phyloP scores from a whole-genome alignment of 92 coral and sea anemone species.

The Phenganax subtilis region DNA sequence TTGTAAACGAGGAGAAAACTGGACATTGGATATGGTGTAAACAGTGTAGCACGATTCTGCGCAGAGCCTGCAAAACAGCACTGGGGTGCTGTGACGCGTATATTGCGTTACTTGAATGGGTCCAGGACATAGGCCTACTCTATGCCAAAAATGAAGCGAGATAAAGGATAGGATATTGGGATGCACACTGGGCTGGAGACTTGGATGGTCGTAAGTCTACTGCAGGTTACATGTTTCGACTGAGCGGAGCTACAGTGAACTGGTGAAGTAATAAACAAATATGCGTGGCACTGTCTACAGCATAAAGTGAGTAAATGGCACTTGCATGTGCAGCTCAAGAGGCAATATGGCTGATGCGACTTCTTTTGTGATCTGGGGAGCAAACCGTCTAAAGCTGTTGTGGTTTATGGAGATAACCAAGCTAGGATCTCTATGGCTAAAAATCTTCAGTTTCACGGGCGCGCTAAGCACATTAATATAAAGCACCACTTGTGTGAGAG shows the following conservation, averaged over 20 bases:
- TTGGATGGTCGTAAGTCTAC: conserved; percentile 53
- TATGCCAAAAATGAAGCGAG: not conserved
- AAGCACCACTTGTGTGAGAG: conserved; percentile 50
- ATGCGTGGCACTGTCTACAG: conserved; percentile 58
- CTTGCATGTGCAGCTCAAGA: conserved; percentile 52
- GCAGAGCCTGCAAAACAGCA: conserved; percentile 16
- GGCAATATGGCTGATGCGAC: conserved; percentile 55
- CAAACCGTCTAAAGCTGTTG: conserved; percentile 3
- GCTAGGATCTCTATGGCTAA: conserved; percentile 47
- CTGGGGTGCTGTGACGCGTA: conserved; percentile 24
- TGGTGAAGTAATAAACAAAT: conserved; percentile 62
- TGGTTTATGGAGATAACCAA: conserved; percentile 50
- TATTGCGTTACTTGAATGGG: conserved; percentile 10
- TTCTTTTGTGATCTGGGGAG: conserved; percentile 34
- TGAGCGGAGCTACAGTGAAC: conserved; percentile 50
- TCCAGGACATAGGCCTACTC: not conserved
- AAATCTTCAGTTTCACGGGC: conserved; percentile 50
- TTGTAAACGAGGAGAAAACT: no score
- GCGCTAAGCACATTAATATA: conserved; percentile 53
- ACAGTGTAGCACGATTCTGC: conserved; percentile 10
- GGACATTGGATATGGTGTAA: conserved; percentile 25
- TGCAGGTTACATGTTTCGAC: conserved; percentile 50
- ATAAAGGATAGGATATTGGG: conserved; percentile 50
- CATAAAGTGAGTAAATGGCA: conserved; percentile 55
- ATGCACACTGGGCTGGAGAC: conserved; percentile 60